A percentile compares a stretch with the other conserved stretches of the same genome.
Evolutionary conservation across 1,140 invertebrate genomes (phyloP).

Genomic region (Pararge aegeria): DNA sequence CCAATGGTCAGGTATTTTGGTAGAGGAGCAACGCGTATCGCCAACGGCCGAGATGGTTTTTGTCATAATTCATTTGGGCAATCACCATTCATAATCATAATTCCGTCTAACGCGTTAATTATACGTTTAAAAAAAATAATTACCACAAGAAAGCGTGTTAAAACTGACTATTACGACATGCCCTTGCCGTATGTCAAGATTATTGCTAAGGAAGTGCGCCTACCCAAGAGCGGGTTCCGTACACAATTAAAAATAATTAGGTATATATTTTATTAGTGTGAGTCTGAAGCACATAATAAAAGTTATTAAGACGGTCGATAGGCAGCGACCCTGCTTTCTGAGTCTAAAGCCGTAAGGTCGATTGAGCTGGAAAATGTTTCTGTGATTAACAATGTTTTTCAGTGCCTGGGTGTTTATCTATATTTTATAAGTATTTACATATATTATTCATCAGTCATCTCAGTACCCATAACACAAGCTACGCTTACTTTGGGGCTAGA

Average conservation of each 20-base stretch:
- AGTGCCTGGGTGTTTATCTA: too few relatives aligned
- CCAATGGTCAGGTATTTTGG: neutral
- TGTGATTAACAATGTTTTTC: too few relatives aligned
- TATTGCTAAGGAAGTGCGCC: neutral
- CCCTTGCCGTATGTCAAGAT: constrained; percentile 17
- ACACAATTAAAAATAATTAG: neutral
- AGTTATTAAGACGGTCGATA: too few relatives aligned
- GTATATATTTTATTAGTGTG: too few relatives aligned
- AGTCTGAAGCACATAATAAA: too few relatives aligned
- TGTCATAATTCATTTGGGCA: constrained; percentile 15
- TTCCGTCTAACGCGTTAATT: constrained; percentile 22
- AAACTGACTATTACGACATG: constrained; percentile 16
- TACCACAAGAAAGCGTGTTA: constrained; percentile 25
- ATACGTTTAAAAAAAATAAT: constrained; percentile 25
- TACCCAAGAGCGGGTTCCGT: neutral
- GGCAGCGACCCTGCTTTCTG: too few relatives aligned
- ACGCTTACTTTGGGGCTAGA: too few relatives aligned
- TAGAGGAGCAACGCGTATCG: neutral
- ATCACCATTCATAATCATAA: constrained; percentile 21
- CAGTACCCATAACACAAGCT: too few relatives aligned
- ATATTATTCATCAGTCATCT: too few relatives aligned
- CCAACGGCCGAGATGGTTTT: neutral
- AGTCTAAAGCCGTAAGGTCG: too few relatives aligned
- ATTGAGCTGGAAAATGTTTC: too few relatives aligned
- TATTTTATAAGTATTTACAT: too few relatives aligned